Conservation (phyloP, 2,888 invertebrate genomes). For the Caenorhabditis wallacei region DNA sequence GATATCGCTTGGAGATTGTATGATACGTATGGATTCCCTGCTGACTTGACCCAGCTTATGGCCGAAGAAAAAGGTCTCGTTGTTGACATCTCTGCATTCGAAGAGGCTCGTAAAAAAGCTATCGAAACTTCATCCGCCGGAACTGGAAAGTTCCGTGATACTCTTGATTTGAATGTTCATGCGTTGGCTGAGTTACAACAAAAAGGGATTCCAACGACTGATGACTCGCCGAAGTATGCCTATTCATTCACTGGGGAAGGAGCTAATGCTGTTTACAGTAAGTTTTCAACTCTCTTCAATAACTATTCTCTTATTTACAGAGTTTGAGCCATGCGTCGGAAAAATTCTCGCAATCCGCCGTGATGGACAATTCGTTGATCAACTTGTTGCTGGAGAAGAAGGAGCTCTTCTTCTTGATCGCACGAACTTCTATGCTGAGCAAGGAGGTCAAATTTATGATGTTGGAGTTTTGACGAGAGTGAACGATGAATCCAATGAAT, state of each 20-base stretch:
- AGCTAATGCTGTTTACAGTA: conserved; percentile 87
- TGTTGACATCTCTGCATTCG: conserved; percentile 94
- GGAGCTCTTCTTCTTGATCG: conserved; percentile 93
- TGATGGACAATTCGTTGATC: conserved; percentile 91
- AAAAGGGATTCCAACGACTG: conserved; percentile 88
- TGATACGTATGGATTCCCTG: conserved; percentile 98
- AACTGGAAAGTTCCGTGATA: conserved; percentile 88
- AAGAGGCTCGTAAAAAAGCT: conserved; percentile 93
- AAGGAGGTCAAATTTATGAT: conserved; percentile 98
- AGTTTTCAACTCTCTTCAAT: conserved; percentile 52
- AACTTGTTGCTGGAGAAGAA: conserved; percentile 90
- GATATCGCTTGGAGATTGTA: conserved; percentile 98
- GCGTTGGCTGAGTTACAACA: conserved; percentile 92
- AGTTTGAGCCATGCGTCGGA: conserved; percentile 81
- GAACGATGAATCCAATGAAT: conserved; percentile 90
- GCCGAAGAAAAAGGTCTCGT: conserved; percentile 94
- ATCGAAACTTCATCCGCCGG: conserved; percentile 89
- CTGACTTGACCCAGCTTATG: conserved; percentile 98
- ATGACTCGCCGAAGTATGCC: conserved; percentile 94
- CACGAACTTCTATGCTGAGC: conserved; percentile 98
- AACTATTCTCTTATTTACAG: conserved; percentile 42
- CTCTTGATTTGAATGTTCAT: conserved; percentile 93
- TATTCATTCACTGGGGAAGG: conserved; percentile 87
- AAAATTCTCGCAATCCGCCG: conserved; percentile 89
- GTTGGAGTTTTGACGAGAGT: conserved; percentile 91